Base-by-base conservation (phyloP, 1,140 invertebrate genomes). In the Carposina sasakii region DNA sequence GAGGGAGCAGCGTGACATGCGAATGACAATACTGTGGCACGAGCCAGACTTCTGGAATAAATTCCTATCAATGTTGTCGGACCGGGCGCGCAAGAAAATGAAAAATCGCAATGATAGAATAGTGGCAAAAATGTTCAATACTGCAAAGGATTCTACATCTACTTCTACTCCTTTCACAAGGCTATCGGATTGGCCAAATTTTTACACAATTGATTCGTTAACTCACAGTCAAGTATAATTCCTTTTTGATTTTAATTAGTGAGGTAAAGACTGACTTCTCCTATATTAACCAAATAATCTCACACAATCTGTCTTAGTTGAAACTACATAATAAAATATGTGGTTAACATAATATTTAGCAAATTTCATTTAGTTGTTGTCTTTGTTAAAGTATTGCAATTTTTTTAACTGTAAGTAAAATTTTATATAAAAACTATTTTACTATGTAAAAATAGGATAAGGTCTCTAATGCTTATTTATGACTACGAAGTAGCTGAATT, bases 211-310 rank as follows among this genome's bases (percentile, higher is more conserved):
- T 22, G 62, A 70, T 48, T 62, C 66, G 47, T 58, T 69, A 49
- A 60, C 67, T 43, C 64, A 78, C 55, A 76, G 67, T 60, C 74
- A 76, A 62, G 76, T 82, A 74, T 82, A 79, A 57, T 69, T 63
- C 48, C 45, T 55, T 61, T 48, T 62, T 23, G 23, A 59, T 54
- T 59, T 64, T 67, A 67, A 60, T 69, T 76, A 76, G 70, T 75
- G 79, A 83, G 79, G 74, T 71, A 83, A 83, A 83, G 79, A 83
- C 79, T 83, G 79, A 83, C 59, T 76, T 68, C 68, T 77, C 71
- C 67, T 62, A 58, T 61, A 67, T 43, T 51, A 59, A 45, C 56
- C 46, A 54, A 51, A 61, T 63, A 61, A 54, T 63, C 60, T 39
- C 36, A 39, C 36, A 3, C 36, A 39, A 21, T 15, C 19, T n/a